Conservation (phyloP, 2,888 invertebrate genomes). For the Drosophila paramelanica region DNA sequence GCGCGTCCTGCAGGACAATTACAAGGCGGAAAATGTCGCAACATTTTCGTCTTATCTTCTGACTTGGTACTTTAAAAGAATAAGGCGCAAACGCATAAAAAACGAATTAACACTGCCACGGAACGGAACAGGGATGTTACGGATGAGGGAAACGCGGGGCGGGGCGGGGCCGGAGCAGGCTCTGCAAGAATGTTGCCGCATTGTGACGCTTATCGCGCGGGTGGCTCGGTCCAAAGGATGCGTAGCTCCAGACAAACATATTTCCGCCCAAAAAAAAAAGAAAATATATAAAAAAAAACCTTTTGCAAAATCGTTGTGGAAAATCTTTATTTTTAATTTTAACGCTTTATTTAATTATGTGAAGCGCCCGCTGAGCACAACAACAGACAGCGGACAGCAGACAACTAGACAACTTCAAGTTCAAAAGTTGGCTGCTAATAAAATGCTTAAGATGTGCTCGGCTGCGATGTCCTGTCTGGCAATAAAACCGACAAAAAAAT, state of each 20-base stretch:
- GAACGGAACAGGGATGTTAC: conserved; percentile 10
- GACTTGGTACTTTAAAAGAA: conserved; percentile 61
- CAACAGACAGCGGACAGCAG: conserved; percentile 46
- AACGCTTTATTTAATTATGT: conserved; percentile 83
- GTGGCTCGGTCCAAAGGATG: conserved; percentile 28
- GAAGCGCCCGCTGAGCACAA: conserved; percentile 61
- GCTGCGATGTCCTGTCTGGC: conserved; percentile 35
- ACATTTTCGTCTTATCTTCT: conserved; percentile 70
- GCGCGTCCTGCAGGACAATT: conserved; percentile 65
- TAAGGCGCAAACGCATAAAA: conserved; percentile 60
- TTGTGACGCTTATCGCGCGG: conserved; percentile 51
- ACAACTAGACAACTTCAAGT: conserved; percentile 66
- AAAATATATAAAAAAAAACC: conserved; percentile 36
- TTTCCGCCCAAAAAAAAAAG: conserved; percentile 47
- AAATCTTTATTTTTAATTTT: conserved; percentile 81
- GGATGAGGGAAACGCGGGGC: neutral
- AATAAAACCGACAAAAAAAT: conserved; percentile 77
- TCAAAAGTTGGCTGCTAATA: conserved; percentile 62
- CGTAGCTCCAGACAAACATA: conserved; percentile 62
- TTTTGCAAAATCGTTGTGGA: conserved; percentile 51
- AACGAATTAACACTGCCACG: conserved; percentile 57
- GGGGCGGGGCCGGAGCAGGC: neutral
- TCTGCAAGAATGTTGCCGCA: conserved; percentile 38
- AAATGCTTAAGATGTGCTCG: conserved; percentile 55
- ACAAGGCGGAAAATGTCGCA: conserved; percentile 75